These are phyloP conservation scores for Haliclystus octoradiatus DNA, from an alignment of 30 jellyfish, hydroid and myxozoan genomes.

Conservation along the genomic window DNA sequence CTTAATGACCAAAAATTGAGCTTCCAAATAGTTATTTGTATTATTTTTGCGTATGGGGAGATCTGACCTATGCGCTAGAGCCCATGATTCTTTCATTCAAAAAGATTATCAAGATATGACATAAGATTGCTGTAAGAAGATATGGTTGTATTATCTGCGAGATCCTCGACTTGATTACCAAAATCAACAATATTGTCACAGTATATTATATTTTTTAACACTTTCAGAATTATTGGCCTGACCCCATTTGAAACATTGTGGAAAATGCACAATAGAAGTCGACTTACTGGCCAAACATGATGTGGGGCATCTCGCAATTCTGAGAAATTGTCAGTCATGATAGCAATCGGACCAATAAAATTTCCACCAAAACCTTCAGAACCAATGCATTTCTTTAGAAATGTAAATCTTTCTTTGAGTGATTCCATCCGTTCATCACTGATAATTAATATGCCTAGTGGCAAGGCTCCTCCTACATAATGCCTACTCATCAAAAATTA, in stretches of 20 bases:
- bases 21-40: neutral
- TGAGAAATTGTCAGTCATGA: neutral
- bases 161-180: no score
- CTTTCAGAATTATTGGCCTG: no score
- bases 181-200: no score
- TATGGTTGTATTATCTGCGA: neutral
- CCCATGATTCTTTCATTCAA: neutral
- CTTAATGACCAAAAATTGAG: conserved; percentile 1
- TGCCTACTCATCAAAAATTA: neutral
- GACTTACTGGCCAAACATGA: no score
- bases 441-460: neutral
- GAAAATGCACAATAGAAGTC: neutral
- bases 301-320: neutral
- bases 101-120: neutral
- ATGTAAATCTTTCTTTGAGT: neutral
- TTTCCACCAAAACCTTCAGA: neutral
- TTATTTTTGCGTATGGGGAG: neutral
- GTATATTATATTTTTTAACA: no score
- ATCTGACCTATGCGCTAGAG: no score
- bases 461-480: conserved; percentile 7
- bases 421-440: no score
- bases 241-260: no score
- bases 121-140: no score
- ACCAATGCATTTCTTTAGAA: neutral
- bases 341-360: no score